Base-by-base conservation (phyloP, 1,140 invertebrate genomes). In the Drosophila bocqueti region DNA sequence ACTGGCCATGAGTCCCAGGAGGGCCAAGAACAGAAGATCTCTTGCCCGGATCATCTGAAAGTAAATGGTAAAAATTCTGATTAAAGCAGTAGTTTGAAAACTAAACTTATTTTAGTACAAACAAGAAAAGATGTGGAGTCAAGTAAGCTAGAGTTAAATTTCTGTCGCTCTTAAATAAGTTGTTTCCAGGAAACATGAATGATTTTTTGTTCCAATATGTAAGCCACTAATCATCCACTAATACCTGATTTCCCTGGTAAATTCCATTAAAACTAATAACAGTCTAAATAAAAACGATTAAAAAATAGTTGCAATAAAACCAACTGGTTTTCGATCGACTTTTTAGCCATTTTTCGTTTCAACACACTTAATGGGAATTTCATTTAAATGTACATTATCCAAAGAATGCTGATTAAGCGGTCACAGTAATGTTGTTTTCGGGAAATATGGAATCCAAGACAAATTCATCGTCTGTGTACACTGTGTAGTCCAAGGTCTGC, bases 11-110 rank as follows among this genome's bases (percentile, higher is more conserved):
- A 90, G 34, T 8, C 63, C 60, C 18, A 90, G 60, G 13, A 85
- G 52, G 64, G 71, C 46, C 18, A 87, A 54, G 26, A 84, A 34
- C 36, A 90, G 34, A 38, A 89, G 29, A n/a, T 79, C 46, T 50
- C 29, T 63, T 29, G 50, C 45, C 36, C 18, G 43, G 24, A 40
- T 13, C 63, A 75, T 71, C 84, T 90, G 36, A 50, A 84, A 74
- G 16, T 15, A 8, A 24, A 40, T 21, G 10, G 16, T 2, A 46
- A 46, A 1, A 15, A 46, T 8, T 11, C 6, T 24, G 4, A 2
- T 3, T 18, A 46, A 21, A 6, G 10, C 10, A 11, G 11, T 13
- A 4, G 6, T 24, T 24, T 47, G 1, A 8, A 24, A 8, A 24
- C 26, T 50, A 1, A n/a, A 2, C 0, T 29, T 11, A 11, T 29